Conservation (phyloP, 2,113 vertebrate genomes). For the Sphaerodactylus townsendi region DNA sequence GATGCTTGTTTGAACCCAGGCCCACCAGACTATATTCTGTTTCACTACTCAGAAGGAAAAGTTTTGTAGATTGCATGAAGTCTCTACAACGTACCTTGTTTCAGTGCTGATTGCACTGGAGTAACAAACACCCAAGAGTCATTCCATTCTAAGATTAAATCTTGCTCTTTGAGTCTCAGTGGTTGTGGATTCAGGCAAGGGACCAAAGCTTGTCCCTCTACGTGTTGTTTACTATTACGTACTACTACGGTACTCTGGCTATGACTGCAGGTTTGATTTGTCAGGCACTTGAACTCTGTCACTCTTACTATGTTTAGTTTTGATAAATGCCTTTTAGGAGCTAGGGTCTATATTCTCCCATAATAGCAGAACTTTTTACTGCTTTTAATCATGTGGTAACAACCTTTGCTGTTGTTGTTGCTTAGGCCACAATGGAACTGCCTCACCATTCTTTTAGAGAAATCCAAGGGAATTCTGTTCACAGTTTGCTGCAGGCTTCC, state of each 20-base stretch:
- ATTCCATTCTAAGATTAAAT: not conserved
- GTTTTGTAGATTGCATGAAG: not conserved
- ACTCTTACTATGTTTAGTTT: conserved; percentile 20
- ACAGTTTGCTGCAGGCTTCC: not conserved
- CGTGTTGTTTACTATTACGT: conserved; percentile 8
- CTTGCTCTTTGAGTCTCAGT: not conserved
- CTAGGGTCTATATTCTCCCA: not conserved
- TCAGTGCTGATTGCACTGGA: not conserved
- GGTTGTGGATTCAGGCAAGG: not conserved
- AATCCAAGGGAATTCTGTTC: not conserved
- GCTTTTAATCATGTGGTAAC: not conserved
- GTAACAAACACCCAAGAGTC: not conserved
- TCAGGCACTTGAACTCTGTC: conserved; percentile 7
- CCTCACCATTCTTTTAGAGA: not conserved
- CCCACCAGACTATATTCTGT: not conserved
- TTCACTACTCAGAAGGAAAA: not conserved
- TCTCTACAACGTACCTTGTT: not conserved
- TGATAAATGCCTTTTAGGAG: conserved; percentile 6
- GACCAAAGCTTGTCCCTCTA: not conserved
- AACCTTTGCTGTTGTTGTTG: not conserved
- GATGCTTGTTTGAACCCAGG: not conserved
- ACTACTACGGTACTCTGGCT: not conserved
- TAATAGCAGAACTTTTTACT: not conserved
- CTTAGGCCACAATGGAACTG: not conserved
- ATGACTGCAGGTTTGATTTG: conserved; percentile 11